phyloP scores from a whole-genome alignment of 2,797 vertebrate species.

The Sebastes kiyomatsui region DNA sequence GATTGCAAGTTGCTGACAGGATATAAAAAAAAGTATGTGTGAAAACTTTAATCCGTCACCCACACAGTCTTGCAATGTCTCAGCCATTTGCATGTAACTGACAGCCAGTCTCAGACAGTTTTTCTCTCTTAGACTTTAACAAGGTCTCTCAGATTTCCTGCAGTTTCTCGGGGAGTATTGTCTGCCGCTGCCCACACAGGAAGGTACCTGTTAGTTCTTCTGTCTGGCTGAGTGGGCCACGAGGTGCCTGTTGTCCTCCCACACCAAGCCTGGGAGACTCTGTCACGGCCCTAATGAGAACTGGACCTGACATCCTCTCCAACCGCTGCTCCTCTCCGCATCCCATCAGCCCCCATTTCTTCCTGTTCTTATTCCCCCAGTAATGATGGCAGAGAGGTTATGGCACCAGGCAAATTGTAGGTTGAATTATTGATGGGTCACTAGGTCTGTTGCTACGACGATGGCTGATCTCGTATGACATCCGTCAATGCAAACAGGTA shows the following conservation, averaged over 20 bases:
- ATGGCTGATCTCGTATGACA: slow-evolving; percentile 39
- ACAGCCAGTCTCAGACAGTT: slow-evolving; percentile 29
- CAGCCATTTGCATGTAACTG: slow-evolving; percentile 48
- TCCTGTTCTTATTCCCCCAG: slow-evolving; percentile 14
- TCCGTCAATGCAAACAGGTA: slow-evolving; percentile 40
- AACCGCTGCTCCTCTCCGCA: slow-evolving; percentile 15
- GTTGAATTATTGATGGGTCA: slow-evolving; percentile 71
- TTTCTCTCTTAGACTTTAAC: slow-evolving; percentile 47
- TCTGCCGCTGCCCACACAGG: slow-evolving; percentile 40
- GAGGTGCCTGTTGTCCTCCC: slow-evolving; percentile 57
- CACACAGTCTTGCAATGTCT: slow-evolving; percentile 28
- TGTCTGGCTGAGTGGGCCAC: slow-evolving; percentile 42
- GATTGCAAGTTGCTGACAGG: slow-evolving; percentile 32
- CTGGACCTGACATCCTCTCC: slow-evolving; percentile 62
- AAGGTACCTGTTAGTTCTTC: slow-evolving; percentile 48
- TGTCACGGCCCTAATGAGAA: slow-evolving; percentile 66
- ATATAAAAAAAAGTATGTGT: slow-evolving; percentile 11
- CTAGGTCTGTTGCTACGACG: slow-evolving; percentile 14
- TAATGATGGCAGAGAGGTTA: slow-evolving; percentile 48
- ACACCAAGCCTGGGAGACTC: slow-evolving; percentile 41
- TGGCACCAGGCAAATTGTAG: slow-evolving; percentile 45
- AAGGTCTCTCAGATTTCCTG: slow-evolving; percentile 48
- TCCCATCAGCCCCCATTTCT: slow-evolving; percentile 21
- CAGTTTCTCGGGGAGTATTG: slow-evolving; percentile 32
- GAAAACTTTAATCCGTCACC: slow-evolving; percentile 50